A percentile compares a stretch with the other conserved stretches of the same genome.
Conservation (phyloP, 1,140 invertebrate species). For the Hyles euphorbiae region DNA sequence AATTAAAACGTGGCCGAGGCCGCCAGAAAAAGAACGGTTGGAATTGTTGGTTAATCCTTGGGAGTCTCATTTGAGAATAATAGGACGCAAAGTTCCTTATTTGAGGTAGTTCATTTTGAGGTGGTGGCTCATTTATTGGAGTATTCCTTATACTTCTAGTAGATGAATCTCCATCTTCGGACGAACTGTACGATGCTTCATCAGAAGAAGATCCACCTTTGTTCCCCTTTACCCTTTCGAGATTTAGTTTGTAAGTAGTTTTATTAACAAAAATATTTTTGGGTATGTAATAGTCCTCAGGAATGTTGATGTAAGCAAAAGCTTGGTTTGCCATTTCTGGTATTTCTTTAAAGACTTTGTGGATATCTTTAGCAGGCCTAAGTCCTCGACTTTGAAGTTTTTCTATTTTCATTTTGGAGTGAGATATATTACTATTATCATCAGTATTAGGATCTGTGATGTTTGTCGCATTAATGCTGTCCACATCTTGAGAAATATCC, state of each 20-base stretch:
- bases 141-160: conserved; percentile 30
- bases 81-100: no score
- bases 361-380: conserved; percentile 20
- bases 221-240: conserved; percentile 41
- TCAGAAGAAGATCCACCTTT: conserved; percentile 12
- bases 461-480: no score
- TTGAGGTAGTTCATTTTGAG: background rate
- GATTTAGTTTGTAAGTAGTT: conserved; percentile 47
- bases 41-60: conserved; percentile 22
- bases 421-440: background rate
- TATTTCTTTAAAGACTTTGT: conserved; percentile 36
- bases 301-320: conserved; percentile 40
- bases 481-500: no score
- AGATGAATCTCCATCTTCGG: conserved; percentile 40
- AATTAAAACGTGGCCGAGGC: conserved; percentile 25
- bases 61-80: conserved; percentile 21
- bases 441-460: no score
- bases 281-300: conserved; percentile 47
- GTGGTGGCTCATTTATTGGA: conserved; percentile 4
- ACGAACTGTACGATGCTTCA: conserved; percentile 29
- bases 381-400: conserved; percentile 32
- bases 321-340: conserved; percentile 39
- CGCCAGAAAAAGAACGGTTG: conserved; percentile 32
- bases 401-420: conserved; percentile 23
- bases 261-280: conserved; percentile 43